Percentiles rank a stretch among this genome's conserved stretches.
Conservation (phyloP, 2,888 invertebrate genomes). For the Zele albiditarsus region DNA sequence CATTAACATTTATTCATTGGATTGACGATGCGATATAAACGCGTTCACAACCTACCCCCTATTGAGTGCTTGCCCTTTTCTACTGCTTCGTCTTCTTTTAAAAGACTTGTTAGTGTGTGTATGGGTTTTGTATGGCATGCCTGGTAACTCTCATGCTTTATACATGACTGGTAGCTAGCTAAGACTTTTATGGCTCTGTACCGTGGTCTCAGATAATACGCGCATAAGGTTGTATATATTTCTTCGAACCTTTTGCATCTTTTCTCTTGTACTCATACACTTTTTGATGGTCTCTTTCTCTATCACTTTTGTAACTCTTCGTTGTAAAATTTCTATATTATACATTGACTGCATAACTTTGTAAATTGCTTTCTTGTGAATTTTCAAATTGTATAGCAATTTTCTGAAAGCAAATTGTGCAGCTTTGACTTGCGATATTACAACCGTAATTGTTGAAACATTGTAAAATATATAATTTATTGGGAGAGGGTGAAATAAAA, state of each 20-base stretch:
- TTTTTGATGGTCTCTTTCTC: not conserved
- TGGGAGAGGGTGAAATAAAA: not conserved
- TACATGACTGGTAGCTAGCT: conserved; percentile 64
- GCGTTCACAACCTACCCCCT: conserved; percentile 23
- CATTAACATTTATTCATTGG: conserved; percentile 70
- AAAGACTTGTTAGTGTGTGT: not conserved
- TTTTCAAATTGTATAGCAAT: conserved; percentile 9
- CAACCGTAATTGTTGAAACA: not conserved
- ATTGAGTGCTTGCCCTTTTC: conserved; percentile 17
- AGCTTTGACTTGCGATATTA: not conserved
- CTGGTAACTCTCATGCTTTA: conserved; percentile 58
- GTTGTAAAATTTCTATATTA: conserved; percentile 12
- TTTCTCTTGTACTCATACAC: conserved; percentile 16
- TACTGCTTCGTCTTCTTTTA: not conserved
- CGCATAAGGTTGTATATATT: conserved; percentile 52
- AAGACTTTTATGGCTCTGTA: conserved; percentile 55
- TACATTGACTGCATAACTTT: conserved; percentile 5
- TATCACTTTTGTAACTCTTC: conserved; percentile 8
- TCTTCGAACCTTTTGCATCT: conserved; percentile 9
- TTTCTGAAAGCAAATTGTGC: not conserved
- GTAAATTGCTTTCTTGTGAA: conserved; percentile 10
- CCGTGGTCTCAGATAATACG: conserved; percentile 51
- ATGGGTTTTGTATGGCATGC: not conserved
- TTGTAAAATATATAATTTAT: conserved; percentile 1
- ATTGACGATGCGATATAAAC: conserved; percentile 41